Percentiles rank a stretch among this genome's conserved stretches.
phyloP scores from a whole-genome alignment of 2,888 invertebrate genomes.

The Autographa gamma region DNA sequence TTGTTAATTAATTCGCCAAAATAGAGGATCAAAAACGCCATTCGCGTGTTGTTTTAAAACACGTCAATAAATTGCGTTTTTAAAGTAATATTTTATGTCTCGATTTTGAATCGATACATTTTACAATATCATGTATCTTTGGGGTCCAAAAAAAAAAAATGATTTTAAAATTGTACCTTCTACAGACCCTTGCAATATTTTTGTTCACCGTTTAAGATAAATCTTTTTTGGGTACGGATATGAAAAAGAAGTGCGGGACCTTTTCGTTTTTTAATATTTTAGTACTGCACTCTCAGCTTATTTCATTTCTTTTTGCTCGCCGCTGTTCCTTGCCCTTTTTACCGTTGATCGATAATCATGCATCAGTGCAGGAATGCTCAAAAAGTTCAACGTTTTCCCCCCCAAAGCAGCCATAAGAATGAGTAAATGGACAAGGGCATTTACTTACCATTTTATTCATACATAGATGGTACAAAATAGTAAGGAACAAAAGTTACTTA shows the following conservation, averaged over 20 bases:
- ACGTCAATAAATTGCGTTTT: neutral
- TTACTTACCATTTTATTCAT: too few relatives aligned
- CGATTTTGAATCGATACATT: neutral
- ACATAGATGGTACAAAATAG: too few relatives aligned
- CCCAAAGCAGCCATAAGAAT: too few relatives aligned
- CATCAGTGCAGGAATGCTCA: too few relatives aligned
- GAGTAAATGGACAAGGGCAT: too few relatives aligned
- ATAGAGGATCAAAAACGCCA: neutral
- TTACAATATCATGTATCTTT: neutral
- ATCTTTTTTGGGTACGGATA: neutral
- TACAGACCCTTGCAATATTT: neutral
- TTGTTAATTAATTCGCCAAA: neutral
- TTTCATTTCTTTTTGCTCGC: too few relatives aligned
- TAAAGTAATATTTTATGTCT: neutral
- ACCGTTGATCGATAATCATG: too few relatives aligned
- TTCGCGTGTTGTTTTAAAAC: neutral
- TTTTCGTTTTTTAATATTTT: neutral
- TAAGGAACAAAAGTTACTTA: too few relatives aligned
- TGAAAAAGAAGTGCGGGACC: neutral
- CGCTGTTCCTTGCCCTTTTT: neutral
- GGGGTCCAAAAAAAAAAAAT: neutral
- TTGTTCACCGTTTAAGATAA: neutral
- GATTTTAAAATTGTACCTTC: neutral
- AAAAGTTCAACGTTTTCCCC: too few relatives aligned
- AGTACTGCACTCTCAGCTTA: neutral